Base-by-base conservation (phyloP, 1,140 invertebrate genomes). In the Paraescarpia echinospica region DNA sequence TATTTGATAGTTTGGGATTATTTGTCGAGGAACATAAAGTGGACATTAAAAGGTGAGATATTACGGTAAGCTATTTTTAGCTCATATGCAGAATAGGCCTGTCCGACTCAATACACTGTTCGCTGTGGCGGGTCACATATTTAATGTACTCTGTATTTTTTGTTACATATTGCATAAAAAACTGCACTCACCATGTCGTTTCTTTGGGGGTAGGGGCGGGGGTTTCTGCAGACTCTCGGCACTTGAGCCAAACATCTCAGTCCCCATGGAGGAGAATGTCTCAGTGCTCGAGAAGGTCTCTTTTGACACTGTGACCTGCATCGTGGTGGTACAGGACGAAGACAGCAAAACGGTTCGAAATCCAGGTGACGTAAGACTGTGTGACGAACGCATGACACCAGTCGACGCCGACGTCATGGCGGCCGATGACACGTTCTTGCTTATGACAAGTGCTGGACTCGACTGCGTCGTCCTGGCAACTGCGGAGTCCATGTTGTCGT, bases 191-290 rank as follows among this genome's bases (percentile, higher is more conserved):
- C 98, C 98, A 96, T 99, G 98, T 96, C 98, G 98, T 96, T 98
- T 98, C 96, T 99, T 99, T 0, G 98, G 97, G 34, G 98, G 98
- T 93, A 99, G 96, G 91, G 98, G 98, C 89, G 98, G 98, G 92
- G 98, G 98, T 95, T 97, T 97, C 27, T 77, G 59, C 22, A 77
- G 59, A 77, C 59, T 77, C 22, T 77, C 59, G 33, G 34, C 33
- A 35, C 77, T 35, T 34, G 51, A 41, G 41, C 92, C 91, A 92
- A 59, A 77, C 48, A 59, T 91, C 91, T 35, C 34, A 33, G 91
- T 33, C 6, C 33, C 41, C 92, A 48, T 92, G 33, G 92, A 89
- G 0, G 92, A 34, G 33, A 89, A 34, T 31, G 92, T 91, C 92
- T 89, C 34, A 2, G 34, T 33, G 59, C 59, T 92, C 59, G 91